Conservation (phyloP, 2,888 invertebrate species). For the Altica lythri region DNA sequence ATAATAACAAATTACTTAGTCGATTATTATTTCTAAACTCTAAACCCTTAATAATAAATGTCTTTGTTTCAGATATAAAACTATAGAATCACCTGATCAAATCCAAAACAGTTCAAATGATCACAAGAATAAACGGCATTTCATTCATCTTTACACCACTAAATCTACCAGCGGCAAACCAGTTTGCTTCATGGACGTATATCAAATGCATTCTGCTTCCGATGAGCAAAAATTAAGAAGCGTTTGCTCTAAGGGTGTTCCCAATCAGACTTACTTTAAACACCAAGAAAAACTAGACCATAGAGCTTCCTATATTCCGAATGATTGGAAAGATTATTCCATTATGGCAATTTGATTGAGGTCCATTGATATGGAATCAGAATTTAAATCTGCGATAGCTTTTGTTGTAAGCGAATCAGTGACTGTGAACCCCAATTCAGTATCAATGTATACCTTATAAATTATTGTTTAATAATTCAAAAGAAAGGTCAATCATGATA, state of each 20-base stretch:
- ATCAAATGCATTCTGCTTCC: slow-evolving; percentile 36
- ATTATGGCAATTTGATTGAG: slow-evolving; percentile 21
- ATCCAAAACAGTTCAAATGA: slow-evolving; percentile 2
- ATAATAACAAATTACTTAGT: too few species aligned
- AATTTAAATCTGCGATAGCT: not conserved
- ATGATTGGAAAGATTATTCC: slow-evolving; percentile 27
- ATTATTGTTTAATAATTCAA: too few species aligned
- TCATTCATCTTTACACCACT: slow-evolving; percentile 41
- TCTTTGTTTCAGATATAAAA: slow-evolving; percentile 7
- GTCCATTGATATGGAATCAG: not conserved
- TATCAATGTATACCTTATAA: too few species aligned
- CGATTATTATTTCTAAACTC: too few species aligned
- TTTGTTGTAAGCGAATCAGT: not conserved
- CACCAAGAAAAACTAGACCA: slow-evolving; percentile 23
- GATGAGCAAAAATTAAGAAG: slow-evolving; percentile 39
- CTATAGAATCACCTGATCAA: not conserved
- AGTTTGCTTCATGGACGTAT: slow-evolving; percentile 44
- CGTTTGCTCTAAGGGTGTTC: slow-evolving; percentile 36
- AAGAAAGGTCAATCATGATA: too few species aligned
- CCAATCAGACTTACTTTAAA: slow-evolving; percentile 31
- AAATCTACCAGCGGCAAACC: slow-evolving; percentile 36
- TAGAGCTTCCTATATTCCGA: slow-evolving; percentile 6
- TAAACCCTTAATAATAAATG: not conserved
- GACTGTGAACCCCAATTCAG: too few species aligned
- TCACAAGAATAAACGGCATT: slow-evolving; percentile 36